Conservation (phyloP, 2,797 vertebrate genomes). For the Notolepis coatsorum region DNA sequence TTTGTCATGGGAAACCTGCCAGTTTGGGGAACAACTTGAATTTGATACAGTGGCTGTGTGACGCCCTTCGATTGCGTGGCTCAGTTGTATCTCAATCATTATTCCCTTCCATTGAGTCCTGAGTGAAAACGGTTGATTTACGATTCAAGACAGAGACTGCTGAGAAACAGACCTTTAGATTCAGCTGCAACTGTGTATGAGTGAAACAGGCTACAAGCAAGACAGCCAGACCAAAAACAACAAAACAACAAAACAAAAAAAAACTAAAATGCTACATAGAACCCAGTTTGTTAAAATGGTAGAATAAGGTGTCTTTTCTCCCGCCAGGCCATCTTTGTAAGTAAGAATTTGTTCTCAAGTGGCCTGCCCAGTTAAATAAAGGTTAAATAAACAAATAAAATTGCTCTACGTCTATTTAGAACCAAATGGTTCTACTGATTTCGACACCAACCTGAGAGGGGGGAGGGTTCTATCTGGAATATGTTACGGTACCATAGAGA, state of each 20-base stretch:
- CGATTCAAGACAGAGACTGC: constrained; percentile 40
- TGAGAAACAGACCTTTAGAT: constrained; percentile 61
- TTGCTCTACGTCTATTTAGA: constrained; percentile 29
- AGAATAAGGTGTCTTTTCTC: constrained; percentile 46
- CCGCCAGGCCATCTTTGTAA: no score
- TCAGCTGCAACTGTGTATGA: constrained; percentile 69
- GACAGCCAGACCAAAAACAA: constrained; percentile 75
- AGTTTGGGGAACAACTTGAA: constrained; percentile 51
- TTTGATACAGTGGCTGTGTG: constrained; percentile 19
- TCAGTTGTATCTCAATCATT: constrained; percentile 31
- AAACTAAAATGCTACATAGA: constrained; percentile 67
- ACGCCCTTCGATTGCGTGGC: constrained; percentile 33
- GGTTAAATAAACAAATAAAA: no score
- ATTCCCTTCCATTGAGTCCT: constrained; percentile 5
- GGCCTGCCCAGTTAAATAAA: no score
- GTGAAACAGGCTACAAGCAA: constrained; percentile 72
- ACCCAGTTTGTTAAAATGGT: constrained; percentile 70
- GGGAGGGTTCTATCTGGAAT: constrained; percentile 22
- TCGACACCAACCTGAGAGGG: constrained; percentile 21
- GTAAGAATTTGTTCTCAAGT: no score
- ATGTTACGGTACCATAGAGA: constrained; percentile 69
- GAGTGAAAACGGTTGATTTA: constrained; percentile 33
- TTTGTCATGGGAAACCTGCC: constrained; percentile 31
- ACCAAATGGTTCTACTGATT: constrained; percentile 14
- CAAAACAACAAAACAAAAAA: not conserved